These are phyloP conservation scores for Calcarius lapponicus DNA, from an alignment of 2,797 vertebrate species.

Conservation along the genomic window DNA sequence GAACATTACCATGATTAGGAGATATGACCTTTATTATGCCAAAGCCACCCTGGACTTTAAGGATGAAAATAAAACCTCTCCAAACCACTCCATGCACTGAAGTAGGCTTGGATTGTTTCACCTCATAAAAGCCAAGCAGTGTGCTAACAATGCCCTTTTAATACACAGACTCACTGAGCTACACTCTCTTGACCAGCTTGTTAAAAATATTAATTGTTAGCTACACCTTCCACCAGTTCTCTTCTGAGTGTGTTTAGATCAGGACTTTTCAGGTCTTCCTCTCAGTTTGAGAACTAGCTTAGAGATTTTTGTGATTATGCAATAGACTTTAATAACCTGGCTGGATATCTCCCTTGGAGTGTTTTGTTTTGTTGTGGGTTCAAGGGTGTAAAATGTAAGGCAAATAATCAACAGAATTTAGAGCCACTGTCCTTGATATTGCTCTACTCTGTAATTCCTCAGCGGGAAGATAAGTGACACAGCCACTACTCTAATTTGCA, in stretches of 20 bases:
- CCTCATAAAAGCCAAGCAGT: slow-evolving; percentile 73
- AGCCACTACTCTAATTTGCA: slow-evolving; percentile 58
- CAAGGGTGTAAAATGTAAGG: not conserved
- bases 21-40: slow-evolving; percentile 82
- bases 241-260: not conserved
- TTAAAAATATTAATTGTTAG: slow-evolving; percentile 63
- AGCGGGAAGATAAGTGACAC: slow-evolving; percentile 36
- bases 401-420: slow-evolving; percentile 28
- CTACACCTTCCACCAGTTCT: not conserved
- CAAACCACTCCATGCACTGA: slow-evolving; percentile 68
- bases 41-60: slow-evolving; percentile 80
- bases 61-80: slow-evolving; percentile 73
- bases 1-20: slow-evolving; percentile 79
- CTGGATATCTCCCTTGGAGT: not conserved
- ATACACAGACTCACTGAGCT: slow-evolving; percentile 31
- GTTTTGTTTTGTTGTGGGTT: not conserved
- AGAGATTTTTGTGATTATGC: not conserved
- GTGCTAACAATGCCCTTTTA: slow-evolving; percentile 65
- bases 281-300: not conserved
- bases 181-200: slow-evolving; percentile 46
- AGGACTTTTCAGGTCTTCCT: not conserved
- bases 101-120: slow-evolving; percentile 77
- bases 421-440: slow-evolving; percentile 10
- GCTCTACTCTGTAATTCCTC: slow-evolving; percentile 43
- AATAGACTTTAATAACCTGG: not conserved